These are phyloP conservation scores for Chouioia cunea DNA, from an alignment of 2,888 invertebrate species.

Conservation along the genomic window DNA sequence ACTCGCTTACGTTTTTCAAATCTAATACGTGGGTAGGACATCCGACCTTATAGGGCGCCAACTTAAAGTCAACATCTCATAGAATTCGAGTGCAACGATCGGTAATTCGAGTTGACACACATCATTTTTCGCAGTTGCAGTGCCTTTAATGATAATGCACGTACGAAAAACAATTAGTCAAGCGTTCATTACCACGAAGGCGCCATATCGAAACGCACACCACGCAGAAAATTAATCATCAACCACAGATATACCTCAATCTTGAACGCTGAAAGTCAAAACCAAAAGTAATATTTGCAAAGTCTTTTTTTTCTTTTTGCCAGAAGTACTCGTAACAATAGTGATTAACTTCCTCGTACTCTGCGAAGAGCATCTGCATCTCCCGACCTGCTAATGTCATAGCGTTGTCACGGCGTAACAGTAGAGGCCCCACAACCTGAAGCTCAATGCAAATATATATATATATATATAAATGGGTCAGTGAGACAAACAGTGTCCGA, in stretches of 20 bases:
- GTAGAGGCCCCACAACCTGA: slow-evolving; percentile 51
- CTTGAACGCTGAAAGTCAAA: too few relatives aligned
- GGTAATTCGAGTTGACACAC: slow-evolving; percentile 26
- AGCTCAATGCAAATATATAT: slow-evolving; percentile 24
- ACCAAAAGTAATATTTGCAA: too few relatives aligned
- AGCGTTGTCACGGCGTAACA: slow-evolving; percentile 53
- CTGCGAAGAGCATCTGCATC: neutral
- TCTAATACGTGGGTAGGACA: neutral
- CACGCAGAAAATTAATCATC: too few relatives aligned
- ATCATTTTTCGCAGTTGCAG: neutral
- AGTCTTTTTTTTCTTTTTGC: too few relatives aligned
- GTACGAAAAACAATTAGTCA: neutral
- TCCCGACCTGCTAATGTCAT: slow-evolving; percentile 36
- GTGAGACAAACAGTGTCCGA: slow-evolving; percentile 56
- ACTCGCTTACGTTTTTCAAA: neutral
- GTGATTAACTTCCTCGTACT: too few relatives aligned
- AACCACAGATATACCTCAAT: too few relatives aligned
- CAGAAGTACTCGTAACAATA: too few relatives aligned
- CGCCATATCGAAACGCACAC: too few relatives aligned
- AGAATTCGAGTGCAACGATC: slow-evolving; percentile 16
- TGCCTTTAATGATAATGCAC: slow-evolving; percentile 3
- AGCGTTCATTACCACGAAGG: too few relatives aligned
- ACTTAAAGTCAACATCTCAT: neutral
- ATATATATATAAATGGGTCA: slow-evolving; percentile 62
- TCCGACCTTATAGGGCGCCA: neutral